Evolutionary conservation across 2,113 vertebrate genomes (phyloP).

Genomic region (Xiphias gladius): DNA sequence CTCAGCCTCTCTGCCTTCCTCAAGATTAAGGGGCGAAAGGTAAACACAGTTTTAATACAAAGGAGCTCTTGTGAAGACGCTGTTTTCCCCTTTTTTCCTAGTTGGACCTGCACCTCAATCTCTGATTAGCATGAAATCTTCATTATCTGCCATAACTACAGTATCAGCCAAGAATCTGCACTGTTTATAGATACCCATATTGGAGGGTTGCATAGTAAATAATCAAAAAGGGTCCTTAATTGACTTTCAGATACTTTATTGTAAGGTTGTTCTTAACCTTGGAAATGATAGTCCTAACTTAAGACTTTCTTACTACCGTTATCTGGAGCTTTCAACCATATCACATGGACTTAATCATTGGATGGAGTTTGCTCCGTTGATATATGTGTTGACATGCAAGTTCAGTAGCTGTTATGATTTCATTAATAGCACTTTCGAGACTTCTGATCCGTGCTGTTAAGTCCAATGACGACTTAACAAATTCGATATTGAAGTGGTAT

Average conservation of each 20-base stretch:
- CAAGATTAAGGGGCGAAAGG: background rate
- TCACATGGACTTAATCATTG: too few species aligned
- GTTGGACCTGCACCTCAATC: background rate
- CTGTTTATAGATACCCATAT: background rate
- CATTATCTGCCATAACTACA: background rate
- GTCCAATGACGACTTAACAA: too few species aligned
- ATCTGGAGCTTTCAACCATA: too few species aligned
- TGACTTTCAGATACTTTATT: background rate
- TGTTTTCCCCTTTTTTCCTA: background rate
- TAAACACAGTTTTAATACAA: background rate
- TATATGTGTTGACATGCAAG: too few species aligned
- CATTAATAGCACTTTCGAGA: too few species aligned
- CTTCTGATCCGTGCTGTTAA: too few species aligned
- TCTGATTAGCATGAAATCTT: background rate
- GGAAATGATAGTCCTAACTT: background rate
- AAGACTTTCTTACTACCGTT: too few species aligned
- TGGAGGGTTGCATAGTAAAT: background rate
- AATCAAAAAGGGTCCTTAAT: background rate
- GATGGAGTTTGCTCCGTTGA: too few species aligned
- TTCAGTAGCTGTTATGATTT: too few species aligned
- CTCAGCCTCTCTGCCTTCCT: background rate
- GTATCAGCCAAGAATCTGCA: background rate
- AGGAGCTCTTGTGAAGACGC: background rate
- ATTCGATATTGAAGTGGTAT: too few species aligned
- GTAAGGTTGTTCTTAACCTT: background rate